phyloP scores from a whole-genome alignment of 2,888 invertebrate species.

The Nymphalis polychloros region DNA sequence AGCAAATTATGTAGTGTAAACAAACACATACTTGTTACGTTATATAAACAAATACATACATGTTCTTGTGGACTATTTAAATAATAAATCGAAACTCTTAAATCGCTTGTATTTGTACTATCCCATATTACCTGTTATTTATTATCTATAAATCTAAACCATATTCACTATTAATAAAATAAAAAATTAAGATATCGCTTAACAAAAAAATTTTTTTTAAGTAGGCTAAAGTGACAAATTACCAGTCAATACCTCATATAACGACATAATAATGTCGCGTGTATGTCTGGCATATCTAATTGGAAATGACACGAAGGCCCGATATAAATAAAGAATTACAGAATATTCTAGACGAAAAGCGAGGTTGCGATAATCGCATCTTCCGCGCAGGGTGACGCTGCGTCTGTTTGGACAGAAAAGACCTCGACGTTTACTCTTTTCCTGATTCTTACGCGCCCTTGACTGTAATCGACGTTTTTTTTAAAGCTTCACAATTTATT shows the following conservation, averaged over 20 bases:
- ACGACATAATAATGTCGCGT: not conserved
- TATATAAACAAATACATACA: not conserved
- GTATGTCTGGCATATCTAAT: not conserved
- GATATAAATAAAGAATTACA: constrained; percentile 24
- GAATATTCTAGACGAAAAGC: constrained; percentile 34
- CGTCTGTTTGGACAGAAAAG: constrained; percentile 62
- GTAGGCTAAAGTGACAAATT: not conserved
- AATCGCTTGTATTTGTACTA: too few relatives aligned
- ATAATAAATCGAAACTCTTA: not conserved
- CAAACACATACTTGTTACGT: not conserved
- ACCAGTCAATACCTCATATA: not conserved
- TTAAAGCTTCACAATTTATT: not conserved
- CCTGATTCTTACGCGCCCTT: constrained; percentile 74
- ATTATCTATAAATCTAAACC: not conserved
- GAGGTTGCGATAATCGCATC: constrained; percentile 51
- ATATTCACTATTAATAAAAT: too few relatives aligned
- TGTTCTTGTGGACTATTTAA: not conserved
- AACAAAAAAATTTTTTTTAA: not conserved
- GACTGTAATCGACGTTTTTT: constrained; percentile 54
- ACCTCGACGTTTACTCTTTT: constrained; percentile 66
- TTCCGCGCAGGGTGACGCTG: constrained; percentile 68
- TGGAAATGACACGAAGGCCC: constrained; percentile 3
- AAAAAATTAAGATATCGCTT: too few relatives aligned
- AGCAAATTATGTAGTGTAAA: constrained; percentile 19
- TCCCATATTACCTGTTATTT: too few relatives aligned